Conservation (phyloP, 2,113 vertebrate species). For the Ceuthmochares aereus region DNA sequence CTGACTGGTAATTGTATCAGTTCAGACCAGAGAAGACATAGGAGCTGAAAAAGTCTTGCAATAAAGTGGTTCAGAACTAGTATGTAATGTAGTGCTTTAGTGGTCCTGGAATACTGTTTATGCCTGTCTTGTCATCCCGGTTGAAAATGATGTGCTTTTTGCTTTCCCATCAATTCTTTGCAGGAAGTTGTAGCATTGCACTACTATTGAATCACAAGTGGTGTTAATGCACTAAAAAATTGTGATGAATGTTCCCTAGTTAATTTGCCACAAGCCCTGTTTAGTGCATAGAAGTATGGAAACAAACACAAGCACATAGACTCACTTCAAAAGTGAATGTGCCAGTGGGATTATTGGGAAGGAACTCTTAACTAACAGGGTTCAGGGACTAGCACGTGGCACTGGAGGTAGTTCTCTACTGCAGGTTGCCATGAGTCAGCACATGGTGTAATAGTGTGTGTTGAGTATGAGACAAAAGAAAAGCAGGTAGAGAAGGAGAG, state of each 20-base stretch:
- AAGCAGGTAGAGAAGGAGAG: neutral
- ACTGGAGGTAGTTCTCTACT: neutral
- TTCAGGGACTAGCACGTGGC: neutral
- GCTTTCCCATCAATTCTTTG: neutral
- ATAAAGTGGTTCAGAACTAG: neutral
- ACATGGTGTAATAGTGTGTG: fast-evolving
- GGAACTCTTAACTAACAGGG: fast-evolving
- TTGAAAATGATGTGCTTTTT: neutral
- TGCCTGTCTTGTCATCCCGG: neutral
- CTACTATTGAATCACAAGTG: neutral
- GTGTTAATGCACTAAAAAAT: neutral
- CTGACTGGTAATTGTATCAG: neutral
- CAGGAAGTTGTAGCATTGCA: neutral
- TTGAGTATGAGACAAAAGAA: neutral
- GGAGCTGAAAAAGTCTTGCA: neutral
- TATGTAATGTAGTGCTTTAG: neutral
- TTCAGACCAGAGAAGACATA: neutral
- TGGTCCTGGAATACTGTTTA: neutral
- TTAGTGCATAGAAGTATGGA: neutral
- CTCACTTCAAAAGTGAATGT: neutral
- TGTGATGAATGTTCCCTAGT: neutral
- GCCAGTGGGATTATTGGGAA: neutral
- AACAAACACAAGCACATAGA: neutral
- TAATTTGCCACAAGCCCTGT: neutral
- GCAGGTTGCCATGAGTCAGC: neutral